Percentiles rank a stretch among this genome's conserved stretches.
phyloP scores from a whole-genome alignment of 2,797 vertebrate species.

The Limosa lapponica region DNA sequence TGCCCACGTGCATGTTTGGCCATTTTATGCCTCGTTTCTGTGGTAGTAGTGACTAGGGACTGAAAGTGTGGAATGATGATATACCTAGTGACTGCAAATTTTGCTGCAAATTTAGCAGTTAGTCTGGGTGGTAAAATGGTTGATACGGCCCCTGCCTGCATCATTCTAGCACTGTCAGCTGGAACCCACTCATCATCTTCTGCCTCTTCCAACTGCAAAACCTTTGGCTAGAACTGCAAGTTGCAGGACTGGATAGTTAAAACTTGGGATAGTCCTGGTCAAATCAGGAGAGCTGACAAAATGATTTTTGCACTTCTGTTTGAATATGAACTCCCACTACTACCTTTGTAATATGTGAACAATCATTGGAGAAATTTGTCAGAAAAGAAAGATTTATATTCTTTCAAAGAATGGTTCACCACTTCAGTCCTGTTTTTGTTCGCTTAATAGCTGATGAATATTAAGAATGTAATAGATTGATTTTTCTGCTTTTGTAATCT shows the following conservation, averaged over 20 bases:
- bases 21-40: not conserved
- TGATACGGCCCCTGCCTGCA: fast-evolving
- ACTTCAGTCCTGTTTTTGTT: not conserved
- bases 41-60: not conserved
- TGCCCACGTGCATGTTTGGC: not conserved
- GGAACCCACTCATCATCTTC: not conserved
- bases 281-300: not conserved
- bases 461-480: not conserved
- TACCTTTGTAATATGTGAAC: not conserved
- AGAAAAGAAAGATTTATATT: not conserved
- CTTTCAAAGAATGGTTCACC: not conserved
- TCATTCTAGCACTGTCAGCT: not conserved
- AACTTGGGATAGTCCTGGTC: not conserved
- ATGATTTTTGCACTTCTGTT: not conserved
- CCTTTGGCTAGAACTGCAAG: not conserved
- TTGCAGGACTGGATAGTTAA: not conserved
- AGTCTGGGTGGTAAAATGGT: not conserved
- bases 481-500: not conserved
- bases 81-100: not conserved
- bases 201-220: not conserved
- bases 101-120: not conserved
- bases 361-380: not conserved
- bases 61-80: not conserved
- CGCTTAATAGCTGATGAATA: not conserved
- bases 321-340: not conserved